These are phyloP conservation scores for Masnerella sp. DNA, from an alignment of 2,888 invertebrate species.

Conservation along the genomic window DNA sequence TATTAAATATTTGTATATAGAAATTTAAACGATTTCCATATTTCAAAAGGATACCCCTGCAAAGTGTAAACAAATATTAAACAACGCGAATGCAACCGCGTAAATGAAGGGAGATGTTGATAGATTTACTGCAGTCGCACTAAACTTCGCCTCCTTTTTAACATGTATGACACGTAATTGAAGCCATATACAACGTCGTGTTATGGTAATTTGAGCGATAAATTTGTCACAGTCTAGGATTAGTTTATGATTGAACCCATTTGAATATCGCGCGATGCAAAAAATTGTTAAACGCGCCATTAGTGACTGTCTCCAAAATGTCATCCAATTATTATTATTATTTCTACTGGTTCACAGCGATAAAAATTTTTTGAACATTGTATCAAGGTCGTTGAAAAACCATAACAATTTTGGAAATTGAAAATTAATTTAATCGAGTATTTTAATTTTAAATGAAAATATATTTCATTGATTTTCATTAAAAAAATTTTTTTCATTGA, in stretches of 20 bases:
- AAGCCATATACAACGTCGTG: conserved; percentile 50
- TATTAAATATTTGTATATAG: conserved; percentile 10
- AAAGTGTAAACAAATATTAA: conserved; percentile 32
- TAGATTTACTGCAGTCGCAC: conserved; percentile 50
- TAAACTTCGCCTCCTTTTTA: conserved; percentile 45
- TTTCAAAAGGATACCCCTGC: conserved; percentile 13
- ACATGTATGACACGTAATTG: conserved; percentile 51
- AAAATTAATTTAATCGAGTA: too few relatives aligned
- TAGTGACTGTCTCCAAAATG: conserved; percentile 18
- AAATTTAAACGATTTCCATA: too few relatives aligned
- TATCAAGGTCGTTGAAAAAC: too few relatives aligned
- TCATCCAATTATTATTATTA: background rate
- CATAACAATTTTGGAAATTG: too few relatives aligned
- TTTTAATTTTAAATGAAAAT: background rate
- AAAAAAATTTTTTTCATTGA: too few relatives aligned
- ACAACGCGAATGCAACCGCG: background rate
- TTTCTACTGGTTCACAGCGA: background rate
- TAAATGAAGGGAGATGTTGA: conserved; percentile 32
- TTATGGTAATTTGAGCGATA: conserved; percentile 52
- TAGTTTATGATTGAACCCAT: conserved; percentile 52
- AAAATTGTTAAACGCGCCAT: conserved; percentile 30
- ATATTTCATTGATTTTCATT: too few relatives aligned
- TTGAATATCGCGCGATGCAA: conserved; percentile 30
- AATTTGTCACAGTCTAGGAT: conserved; percentile 52
- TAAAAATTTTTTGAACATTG: too few relatives aligned